Base-by-base conservation (phyloP, 2,113 vertebrate species). In the Typhlomys cinereus region DNA sequence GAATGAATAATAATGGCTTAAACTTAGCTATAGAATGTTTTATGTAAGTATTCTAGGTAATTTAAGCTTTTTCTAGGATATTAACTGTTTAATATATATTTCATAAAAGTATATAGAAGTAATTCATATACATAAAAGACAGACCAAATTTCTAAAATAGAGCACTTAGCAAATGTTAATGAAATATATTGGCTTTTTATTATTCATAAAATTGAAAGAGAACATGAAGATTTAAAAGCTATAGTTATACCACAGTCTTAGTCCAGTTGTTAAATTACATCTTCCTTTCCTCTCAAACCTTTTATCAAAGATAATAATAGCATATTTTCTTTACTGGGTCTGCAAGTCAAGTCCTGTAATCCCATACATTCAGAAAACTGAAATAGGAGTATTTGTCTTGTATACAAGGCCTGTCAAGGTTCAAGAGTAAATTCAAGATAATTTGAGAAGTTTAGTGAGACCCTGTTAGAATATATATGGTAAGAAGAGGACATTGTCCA, bases 21-120 rank as follows among this genome's bases (percentile, higher is more conserved):
- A 91, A 87, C 39, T 81, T 83, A 75, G 18, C 23, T 92, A 18
- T 46, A 61, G 18, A 82, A 64, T 92, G 9, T 95, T 88, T 95
- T 95, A 85, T 64, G 50, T 96, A 93, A 94, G 44, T 41, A 89
- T 94, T 83, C 48, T 89, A 88, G 36, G 34, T 93, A 95, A 62
- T 50, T 94, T 73, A 67, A 94, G 36, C 84, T 88, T 92, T 95
- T 95, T 93, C 59, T 95, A 84, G 71, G 89, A 31, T 75, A 69
- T 78, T 78, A 73, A 44, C 64, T 23, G 66, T 87, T n/a, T 94
- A 20, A 85, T 67, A 93, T 4, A 71, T 85, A 57, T 79, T 93
- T 90, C 15, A 74, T 76, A 85, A 94, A 54, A 81, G 29, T 85
- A 89, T 73, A 14, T 36, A 93, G 23, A 85, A 88, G 34, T 84